Evolutionary conservation across 1,140 invertebrate genomes (phyloP), one percentile per base, ranked within the genome.

Genomic region (Magallana gigas): DNA sequence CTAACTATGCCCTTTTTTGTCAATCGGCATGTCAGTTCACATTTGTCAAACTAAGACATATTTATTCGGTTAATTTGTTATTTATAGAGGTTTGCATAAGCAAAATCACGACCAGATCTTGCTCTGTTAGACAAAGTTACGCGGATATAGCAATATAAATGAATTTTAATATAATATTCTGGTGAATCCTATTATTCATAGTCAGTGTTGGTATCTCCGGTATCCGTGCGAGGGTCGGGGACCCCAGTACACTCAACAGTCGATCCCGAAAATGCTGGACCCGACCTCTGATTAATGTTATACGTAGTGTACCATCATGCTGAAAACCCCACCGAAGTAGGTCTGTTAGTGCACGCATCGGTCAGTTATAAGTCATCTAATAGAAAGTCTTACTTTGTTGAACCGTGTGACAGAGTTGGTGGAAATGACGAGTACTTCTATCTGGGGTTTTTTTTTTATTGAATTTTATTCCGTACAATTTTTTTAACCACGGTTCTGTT

Each of bases 51-150:
- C 60, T 14, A n/a, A 36, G 68, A 76, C 68, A 29, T 76, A 23
- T 23, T 76, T 76, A 76, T 76, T 76, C 68, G 68, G 68, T 23
- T 76, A 23, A 76, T 76, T 18, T 76, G 68, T 29, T 76, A 76
- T 36, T 76, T 36, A 36, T 76, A 76, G 18, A 76, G 23, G 7
- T 36, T 76, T 76, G 68, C 23, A 62, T 76, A 76, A 29, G 68
- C 68, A 29, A 76, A 76, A 76, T 76, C 68, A 76, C 68, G 68
- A 76, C 23, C 68, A 29, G 60, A 76, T 76, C 23, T 18, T 9
- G 36, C 23, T 29, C 68, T 36, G 8, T 11, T 11, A 76, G 23
- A 76, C 60, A n/a, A 62, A 16, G 3, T 16, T 62, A 62, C 12
- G 60, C 60, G 12, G 60, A 62, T 62, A 62, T 62, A 62, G 60